phyloP scores from a whole-genome alignment of 1,140 invertebrate genomes.

The Apocrypta bakeri region DNA sequence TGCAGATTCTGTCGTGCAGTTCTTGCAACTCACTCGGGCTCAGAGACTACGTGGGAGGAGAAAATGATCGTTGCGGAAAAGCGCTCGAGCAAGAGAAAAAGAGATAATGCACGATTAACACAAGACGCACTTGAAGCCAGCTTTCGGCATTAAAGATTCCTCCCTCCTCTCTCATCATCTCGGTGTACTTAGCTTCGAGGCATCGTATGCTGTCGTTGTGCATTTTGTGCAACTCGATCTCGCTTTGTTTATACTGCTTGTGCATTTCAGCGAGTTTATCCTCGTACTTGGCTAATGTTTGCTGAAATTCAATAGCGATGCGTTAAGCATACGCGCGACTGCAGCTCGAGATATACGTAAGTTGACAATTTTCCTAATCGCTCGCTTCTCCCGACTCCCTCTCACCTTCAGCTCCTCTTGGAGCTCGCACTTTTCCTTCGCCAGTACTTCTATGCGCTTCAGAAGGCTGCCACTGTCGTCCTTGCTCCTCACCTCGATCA shows the following conservation, averaged over 20 bases:
- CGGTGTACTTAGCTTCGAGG: constrained; percentile 44
- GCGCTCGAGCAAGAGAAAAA: too few species aligned
- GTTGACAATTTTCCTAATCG: too few species aligned
- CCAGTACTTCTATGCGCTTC: constrained; percentile 14
- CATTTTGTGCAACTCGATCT: constrained; percentile 39
- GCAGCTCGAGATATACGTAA: too few species aligned
- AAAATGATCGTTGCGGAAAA: too few species aligned
- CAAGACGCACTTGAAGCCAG: constrained; percentile 47
- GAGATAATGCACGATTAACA: too few species aligned
- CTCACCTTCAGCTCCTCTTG: constrained; percentile 39
- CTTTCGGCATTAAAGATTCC: constrained; percentile 9
- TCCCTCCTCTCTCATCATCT: constrained; percentile 23
- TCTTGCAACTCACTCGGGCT: constrained; percentile 5
- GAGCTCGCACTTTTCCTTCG: constrained; percentile 4
- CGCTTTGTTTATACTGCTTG: constrained; percentile 40
- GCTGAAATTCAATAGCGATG: constrained; percentile 43
- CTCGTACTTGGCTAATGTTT: constrained; percentile 39
- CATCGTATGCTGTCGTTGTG: constrained; percentile 49
- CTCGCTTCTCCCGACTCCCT: too few species aligned
- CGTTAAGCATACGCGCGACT: too few species aligned
- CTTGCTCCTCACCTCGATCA: not conserved
- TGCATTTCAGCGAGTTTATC: constrained; percentile 41
- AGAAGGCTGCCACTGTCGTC: not conserved
- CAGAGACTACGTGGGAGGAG: constrained; percentile 21
- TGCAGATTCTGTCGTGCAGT: constrained; percentile 36